phyloP scores from a whole-genome alignment of 2,797 vertebrate genomes.

The Alosa sapidissima region DNA sequence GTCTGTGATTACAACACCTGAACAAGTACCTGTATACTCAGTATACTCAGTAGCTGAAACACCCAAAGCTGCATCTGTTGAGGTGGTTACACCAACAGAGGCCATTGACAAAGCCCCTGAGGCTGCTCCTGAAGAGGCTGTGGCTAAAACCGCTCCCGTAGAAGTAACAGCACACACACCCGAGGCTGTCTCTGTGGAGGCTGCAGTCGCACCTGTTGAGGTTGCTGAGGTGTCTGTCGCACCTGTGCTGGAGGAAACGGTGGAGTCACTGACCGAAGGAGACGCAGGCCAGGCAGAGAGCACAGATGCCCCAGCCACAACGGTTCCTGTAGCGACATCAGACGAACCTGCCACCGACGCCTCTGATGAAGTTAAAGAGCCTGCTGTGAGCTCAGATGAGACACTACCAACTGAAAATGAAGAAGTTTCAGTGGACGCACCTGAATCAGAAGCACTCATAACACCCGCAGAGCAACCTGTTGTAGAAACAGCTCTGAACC shows the following conservation, averaged over 20 bases:
- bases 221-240: background rate
- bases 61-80: background rate
- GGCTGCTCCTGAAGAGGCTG: background rate
- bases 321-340: background rate
- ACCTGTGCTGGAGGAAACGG: background rate
- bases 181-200: background rate
- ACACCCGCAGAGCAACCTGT: background rate
- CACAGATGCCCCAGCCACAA: background rate
- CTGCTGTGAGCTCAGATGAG: background rate
- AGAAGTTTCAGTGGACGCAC: background rate
- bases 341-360: background rate
- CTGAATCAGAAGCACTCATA: background rate
- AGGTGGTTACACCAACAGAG: background rate
- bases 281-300: background rate
- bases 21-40: background rate
- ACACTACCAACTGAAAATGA: background rate
- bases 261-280: background rate
- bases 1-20: too few species aligned
- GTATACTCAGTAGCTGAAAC: background rate
- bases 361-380: background rate
- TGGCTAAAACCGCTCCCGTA: background rate
- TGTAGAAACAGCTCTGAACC: background rate
- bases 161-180: background rate
- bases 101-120: slow-evolving; percentile 15
- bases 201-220: slow-evolving; percentile 1